Conservation (phyloP, 2,113 vertebrate species). For the Hystrix cristata region DNA sequence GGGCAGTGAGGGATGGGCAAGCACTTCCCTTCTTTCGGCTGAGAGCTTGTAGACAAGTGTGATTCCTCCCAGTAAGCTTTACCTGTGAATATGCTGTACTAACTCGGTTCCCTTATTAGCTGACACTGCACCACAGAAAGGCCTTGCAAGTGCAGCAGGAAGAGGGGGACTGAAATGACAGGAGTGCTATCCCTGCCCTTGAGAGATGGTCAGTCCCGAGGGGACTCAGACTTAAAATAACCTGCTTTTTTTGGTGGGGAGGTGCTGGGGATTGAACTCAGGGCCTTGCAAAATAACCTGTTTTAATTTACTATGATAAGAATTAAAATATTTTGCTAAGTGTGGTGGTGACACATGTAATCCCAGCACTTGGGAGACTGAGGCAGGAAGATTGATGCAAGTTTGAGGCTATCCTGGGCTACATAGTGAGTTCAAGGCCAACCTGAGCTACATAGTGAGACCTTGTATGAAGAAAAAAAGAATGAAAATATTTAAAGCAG, state of each 20-base stretch:
- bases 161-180: background rate
- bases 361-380: background rate
- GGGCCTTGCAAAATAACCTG: background rate
- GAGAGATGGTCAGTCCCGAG: background rate
- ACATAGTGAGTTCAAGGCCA: background rate
- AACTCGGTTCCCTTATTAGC: background rate
- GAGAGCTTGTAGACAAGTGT: background rate
- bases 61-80: background rate
- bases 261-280: too few relatives aligned
- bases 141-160: background rate
- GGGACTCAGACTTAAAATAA: constrained; percentile 1
- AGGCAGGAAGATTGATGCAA: background rate
- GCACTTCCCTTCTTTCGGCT: background rate
- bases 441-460: background rate
- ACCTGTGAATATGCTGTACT: background rate
- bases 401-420: background rate
- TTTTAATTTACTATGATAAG: constrained; percentile 16
- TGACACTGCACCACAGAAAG: background rate
- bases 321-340: background rate
- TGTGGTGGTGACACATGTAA: background rate
- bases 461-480: background rate
- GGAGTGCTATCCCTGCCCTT: background rate
- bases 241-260: background rate
- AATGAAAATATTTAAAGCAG: background rate
- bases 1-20: rapidly evolving